Conservation (phyloP, 2,113 vertebrate genomes). For the Xenopus borealis region DNA sequence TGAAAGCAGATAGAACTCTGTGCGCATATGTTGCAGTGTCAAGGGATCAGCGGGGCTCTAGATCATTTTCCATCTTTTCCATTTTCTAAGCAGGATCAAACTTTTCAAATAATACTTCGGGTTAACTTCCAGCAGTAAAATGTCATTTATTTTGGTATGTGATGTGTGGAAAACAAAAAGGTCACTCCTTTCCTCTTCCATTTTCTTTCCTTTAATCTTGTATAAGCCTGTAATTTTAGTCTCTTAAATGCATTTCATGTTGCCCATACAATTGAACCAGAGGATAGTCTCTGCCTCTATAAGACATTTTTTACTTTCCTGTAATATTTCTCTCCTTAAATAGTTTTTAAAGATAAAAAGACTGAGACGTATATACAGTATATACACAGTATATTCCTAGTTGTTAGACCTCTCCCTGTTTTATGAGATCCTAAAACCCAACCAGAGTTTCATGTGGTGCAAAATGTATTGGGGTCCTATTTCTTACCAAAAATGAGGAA, state of each 20-base stretch:
- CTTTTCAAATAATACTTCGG: constrained; percentile 31
- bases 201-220: constrained; percentile 35
- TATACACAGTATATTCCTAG: no score
- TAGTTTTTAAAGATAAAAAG: no score
- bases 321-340: no score
- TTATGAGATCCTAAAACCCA: no score
- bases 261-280: not conserved
- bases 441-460: no score
- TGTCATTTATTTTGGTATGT: constrained; percentile 24
- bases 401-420: no score
- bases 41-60: constrained; percentile 15
- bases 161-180: constrained; percentile 29
- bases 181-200: constrained; percentile 19
- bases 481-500: no score
- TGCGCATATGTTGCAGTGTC: constrained; percentile 21
- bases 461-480: no score
- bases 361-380: no score
- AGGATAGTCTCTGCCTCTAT: not conserved
- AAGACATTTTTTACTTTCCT: not conserved
- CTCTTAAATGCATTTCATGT: not conserved
- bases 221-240: constrained; percentile 5
- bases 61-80: constrained; percentile 17
- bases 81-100: constrained; percentile 28
- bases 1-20: constrained; percentile 4
- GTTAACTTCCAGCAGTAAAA: constrained; percentile 28